Conservation (phyloP, 2,797 vertebrate genomes). For the Pantherophis vulpinus region DNA sequence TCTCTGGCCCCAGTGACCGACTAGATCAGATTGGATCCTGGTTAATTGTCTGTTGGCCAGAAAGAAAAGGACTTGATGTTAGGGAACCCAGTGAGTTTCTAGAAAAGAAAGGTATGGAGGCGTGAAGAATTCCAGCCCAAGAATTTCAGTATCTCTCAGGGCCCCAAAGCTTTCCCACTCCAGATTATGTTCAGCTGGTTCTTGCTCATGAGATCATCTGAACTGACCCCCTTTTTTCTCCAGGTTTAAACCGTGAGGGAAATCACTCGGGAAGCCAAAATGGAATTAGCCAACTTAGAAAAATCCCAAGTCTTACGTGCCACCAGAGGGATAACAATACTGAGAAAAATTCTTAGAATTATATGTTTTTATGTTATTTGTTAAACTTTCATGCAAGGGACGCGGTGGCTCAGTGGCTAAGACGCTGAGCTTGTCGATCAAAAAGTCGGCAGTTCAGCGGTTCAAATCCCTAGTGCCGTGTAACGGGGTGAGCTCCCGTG, state of each 20-base stretch:
- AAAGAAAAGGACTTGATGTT: not conserved
- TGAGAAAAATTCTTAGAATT: not conserved
- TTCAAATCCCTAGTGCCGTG: too few species aligned
- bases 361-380: too few species aligned
- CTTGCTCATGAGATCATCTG: not conserved
- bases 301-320: not conserved
- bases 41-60: not conserved
- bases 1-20: not conserved
- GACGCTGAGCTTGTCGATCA: too few species aligned
- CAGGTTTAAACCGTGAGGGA: not conserved
- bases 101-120: not conserved
- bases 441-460: too few species aligned
- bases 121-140: not conserved
- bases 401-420: too few species aligned
- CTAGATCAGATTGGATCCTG: not conserved
- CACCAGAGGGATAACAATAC: not conserved
- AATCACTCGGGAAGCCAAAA: not conserved
- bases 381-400: too few species aligned
- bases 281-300: too few species aligned
- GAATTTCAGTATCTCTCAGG: not conserved
- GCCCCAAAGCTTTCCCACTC: not conserved
- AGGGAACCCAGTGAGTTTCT: not conserved
- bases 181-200: not conserved
- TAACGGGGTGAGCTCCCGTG: too few species aligned
- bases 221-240: not conserved